Percentiles rank a stretch among this genome's conserved stretches.
Conservation (phyloP, 2,888 invertebrate species). For the Drosophila crucigera region DNA sequence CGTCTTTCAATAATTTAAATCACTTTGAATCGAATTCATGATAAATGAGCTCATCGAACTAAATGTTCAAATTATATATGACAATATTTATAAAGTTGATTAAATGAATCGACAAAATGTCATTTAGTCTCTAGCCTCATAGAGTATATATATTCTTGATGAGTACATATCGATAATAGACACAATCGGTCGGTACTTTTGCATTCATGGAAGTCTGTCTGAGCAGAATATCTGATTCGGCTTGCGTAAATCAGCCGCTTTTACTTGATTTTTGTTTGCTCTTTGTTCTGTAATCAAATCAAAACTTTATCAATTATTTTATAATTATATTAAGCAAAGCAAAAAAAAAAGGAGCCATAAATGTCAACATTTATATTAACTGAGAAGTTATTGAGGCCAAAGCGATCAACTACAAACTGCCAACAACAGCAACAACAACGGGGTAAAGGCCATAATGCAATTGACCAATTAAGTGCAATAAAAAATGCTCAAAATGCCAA, state of each 20-base stretch:
- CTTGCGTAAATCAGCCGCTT: no score
- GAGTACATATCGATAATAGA: no score
- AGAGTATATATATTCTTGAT: no score
- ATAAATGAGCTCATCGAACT: neutral
- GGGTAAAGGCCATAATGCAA: slow-evolving; percentile 48
- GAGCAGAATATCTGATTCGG: no score
- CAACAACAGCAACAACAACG: slow-evolving; percentile 6
- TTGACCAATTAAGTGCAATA: slow-evolving; percentile 55
- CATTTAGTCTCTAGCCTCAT: no score
- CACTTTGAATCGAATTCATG: neutral
- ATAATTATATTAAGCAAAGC: neutral
- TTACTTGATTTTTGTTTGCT: no score
- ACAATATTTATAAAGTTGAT: no score
- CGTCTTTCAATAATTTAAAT: neutral
- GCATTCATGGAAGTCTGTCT: no score
- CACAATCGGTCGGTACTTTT: no score
- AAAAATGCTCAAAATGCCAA: slow-evolving; percentile 56
- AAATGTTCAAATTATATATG: no score
- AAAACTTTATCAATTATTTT: neutral
- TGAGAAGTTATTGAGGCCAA: slow-evolving; percentile 7
- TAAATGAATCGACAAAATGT: no score
- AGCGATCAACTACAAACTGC: slow-evolving; percentile 29
- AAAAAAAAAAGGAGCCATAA: slow-evolving; percentile 5
- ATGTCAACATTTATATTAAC: slow-evolving; percentile 36
- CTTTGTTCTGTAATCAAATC: neutral